Percentiles rank a stretch among this genome's conserved stretches.
phyloP scores from a whole-genome alignment of 92 coral and sea anemone genomes.

The Nematostella vectensis region DNA sequence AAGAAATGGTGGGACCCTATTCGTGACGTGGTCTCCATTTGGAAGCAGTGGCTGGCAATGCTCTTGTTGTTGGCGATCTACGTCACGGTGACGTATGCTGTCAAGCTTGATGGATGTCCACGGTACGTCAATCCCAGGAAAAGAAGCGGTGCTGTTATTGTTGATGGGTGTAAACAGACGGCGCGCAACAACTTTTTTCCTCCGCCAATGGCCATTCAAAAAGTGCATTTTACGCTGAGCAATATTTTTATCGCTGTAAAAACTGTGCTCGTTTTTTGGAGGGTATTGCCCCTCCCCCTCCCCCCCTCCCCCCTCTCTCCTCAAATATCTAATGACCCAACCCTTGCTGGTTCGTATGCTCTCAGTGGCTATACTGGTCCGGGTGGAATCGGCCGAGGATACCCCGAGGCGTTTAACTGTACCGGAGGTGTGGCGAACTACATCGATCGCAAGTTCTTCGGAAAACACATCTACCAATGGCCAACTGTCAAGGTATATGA shows the following conservation, averaged over 20 bases:
- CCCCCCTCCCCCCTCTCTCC: too few species aligned
- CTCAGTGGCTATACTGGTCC: slow-evolving; percentile 90
- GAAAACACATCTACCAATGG: slow-evolving; percentile 73
- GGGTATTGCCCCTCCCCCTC: too few species aligned
- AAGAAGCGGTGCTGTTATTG: not conserved
- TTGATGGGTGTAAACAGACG: too few species aligned
- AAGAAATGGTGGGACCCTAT: slow-evolving; percentile 67
- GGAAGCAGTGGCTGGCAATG: slow-evolving; percentile 88
- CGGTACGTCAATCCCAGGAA: slow-evolving; percentile 41
- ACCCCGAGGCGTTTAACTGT: slow-evolving; percentile 65
- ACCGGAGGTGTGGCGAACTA: slow-evolving; percentile 95
- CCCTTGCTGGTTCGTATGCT: too few species aligned
- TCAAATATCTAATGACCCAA: too few species aligned
- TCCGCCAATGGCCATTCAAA: too few species aligned
- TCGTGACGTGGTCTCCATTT: slow-evolving; percentile 76
- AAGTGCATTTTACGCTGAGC: too few species aligned
- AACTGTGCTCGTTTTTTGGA: too few species aligned
- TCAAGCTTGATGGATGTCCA: slow-evolving; percentile 73
- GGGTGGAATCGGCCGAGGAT: slow-evolving; percentile 83
- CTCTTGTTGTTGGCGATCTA: slow-evolving; percentile 37
- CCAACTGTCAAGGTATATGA: slow-evolving; percentile 76
- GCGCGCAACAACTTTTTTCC: too few species aligned
- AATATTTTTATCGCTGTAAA: too few species aligned
- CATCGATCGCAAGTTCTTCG: slow-evolving; percentile 72
- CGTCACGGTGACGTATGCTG: slow-evolving; percentile 64